phyloP scores from a whole-genome alignment of 64 coral and sea anemone species.

The Montipora efflorescens region DNA sequence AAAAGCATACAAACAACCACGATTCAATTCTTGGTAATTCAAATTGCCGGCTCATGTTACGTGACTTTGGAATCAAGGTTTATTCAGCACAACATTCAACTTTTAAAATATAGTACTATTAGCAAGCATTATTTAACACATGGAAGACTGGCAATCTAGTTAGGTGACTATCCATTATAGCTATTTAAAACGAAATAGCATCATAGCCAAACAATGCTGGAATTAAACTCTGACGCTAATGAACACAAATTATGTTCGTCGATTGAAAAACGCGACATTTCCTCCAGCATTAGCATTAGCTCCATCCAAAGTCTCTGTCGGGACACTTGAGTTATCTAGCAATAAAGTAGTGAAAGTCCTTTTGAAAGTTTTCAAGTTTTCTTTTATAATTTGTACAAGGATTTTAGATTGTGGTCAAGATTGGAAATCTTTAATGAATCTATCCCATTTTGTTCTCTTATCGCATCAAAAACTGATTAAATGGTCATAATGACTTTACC shows the following conservation, averaged over 20 bases:
- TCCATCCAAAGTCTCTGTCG: not conserved
- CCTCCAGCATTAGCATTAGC: not conserved
- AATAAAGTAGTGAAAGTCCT: constrained; percentile 48
- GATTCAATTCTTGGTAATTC: constrained; percentile 6
- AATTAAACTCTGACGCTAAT: too few species aligned
- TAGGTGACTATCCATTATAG: too few species aligned
- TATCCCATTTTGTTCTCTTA: not conserved
- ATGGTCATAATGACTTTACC: constrained; percentile 52
- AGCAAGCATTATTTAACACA: too few species aligned
- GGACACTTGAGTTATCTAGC: constrained; percentile 43
- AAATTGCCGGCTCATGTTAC: too few species aligned
- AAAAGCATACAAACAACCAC: not conserved
- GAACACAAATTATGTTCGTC: too few species aligned
- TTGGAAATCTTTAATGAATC: constrained; percentile 28
- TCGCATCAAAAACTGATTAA: constrained; percentile 48
- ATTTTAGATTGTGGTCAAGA: constrained; percentile 38
- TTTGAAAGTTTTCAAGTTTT: constrained; percentile 34
- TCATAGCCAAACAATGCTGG: too few species aligned
- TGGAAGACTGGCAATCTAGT: too few species aligned
- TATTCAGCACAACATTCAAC: not conserved
- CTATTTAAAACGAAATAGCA: too few species aligned
- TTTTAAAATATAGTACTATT: too few species aligned
- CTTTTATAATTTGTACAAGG: constrained; percentile 19
- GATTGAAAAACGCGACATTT: too few species aligned
- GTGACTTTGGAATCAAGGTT: not conserved